These are phyloP conservation scores for Acrobasis consociella DNA, from an alignment of 2,888 invertebrate species.

Conservation along the genomic window DNA sequence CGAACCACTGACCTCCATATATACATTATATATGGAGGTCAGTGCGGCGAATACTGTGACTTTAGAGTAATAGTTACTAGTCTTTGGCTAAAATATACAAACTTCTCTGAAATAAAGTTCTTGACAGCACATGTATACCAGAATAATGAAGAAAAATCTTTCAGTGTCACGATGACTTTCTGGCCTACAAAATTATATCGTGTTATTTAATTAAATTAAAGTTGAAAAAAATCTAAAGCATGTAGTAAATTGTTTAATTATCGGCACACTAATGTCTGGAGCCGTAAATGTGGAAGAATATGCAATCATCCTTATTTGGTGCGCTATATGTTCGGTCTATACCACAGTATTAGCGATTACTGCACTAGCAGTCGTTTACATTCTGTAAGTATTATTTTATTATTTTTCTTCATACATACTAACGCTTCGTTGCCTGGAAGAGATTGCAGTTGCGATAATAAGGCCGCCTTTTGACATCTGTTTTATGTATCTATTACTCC, in stretches of 20 bases:
- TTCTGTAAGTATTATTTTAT: slow-evolving; percentile 54
- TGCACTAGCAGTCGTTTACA: slow-evolving; percentile 53
- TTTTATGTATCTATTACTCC: too few species aligned
- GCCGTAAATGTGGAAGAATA: slow-evolving; percentile 50
- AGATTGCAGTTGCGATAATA: too few species aligned
- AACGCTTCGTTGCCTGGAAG: too few species aligned
- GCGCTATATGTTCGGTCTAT: slow-evolving; percentile 57
- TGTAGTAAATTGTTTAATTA: slow-evolving; percentile 34
- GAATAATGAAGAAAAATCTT: background rate
- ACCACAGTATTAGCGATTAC: slow-evolving; percentile 56
- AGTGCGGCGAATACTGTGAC: too few species aligned
- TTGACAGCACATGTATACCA: background rate
- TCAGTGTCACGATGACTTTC: slow-evolving; percentile 23
- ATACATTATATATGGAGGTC: too few species aligned
- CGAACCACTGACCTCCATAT: too few species aligned
- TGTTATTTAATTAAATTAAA: slow-evolving; percentile 25
- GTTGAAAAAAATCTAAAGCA: slow-evolving; percentile 35
- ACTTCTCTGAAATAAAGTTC: background rate
- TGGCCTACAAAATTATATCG: slow-evolving; percentile 34
- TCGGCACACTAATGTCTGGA: slow-evolving; percentile 55
- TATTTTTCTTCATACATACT: background rate
- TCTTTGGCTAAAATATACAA: background rate
- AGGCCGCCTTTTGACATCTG: too few species aligned
- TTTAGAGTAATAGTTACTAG: too few species aligned
- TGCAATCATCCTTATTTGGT: slow-evolving; percentile 56